Base-by-base conservation (phyloP, 2,888 invertebrate species). In the Pilophorus perplexus region DNA sequence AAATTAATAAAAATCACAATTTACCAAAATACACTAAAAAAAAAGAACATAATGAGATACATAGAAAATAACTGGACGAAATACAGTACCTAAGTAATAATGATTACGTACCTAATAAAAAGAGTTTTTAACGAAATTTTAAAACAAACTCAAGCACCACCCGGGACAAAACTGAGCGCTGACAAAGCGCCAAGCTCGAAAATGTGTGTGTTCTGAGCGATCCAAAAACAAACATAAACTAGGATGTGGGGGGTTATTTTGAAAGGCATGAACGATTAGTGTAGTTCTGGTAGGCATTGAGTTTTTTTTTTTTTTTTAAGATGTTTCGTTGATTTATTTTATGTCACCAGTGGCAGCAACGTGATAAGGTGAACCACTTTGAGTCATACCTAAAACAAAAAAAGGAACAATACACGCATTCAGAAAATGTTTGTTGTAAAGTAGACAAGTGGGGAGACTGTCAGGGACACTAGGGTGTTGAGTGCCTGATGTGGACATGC, bases 301-400 rank as follows among this genome's bases (percentile, higher is more conserved):
- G 33, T 33, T 33, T 33, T 6, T 33, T 33, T 33, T 33, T 12
- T 33, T 33, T 33, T 33, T 33, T 12, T 52, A 28, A 28, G 14
- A 10, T 25, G 25, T 52, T 52, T 52, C 52, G 52, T 52, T 52
- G 52, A 52, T 28, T 55, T 59, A 55, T 55, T 59, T 59, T 40
- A 40, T 42, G 42, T 59, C 42, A 37, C 67, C 67, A 52, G 64
- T 38, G 18, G 67, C 64, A 40, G 64, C 67, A 22, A 64, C 52
- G 42, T 66, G 70, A 48, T 70, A 70, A 1, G 74, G 71, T 37
- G 71, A 72, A 38, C 71, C 71, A 42, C 71, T 68, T 60, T 72
- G 71, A 44, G 71, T 67, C 71, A 72, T 72, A 52, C 71, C 71
- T 71, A 67, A 38, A 69, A 67, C 64, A 59, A 28, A 55, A 55